Evolutionary conservation across 2,888 invertebrate species (phyloP).

Genomic region (Lypha dubia): DNA sequence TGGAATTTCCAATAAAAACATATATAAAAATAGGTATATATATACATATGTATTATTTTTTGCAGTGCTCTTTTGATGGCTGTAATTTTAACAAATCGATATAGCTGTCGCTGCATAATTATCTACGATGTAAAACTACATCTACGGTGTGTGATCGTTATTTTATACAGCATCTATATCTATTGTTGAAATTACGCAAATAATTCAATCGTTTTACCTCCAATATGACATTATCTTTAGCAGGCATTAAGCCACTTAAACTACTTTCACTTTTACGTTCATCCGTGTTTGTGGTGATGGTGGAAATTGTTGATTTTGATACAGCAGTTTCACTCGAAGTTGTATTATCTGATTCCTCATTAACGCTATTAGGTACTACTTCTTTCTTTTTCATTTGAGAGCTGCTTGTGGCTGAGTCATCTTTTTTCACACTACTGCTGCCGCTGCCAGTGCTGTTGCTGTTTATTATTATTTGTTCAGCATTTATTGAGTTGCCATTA

Average conservation of each 20-base stretch:
- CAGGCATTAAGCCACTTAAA: conserved; percentile 62
- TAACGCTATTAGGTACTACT: conserved; percentile 74
- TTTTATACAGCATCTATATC: too few species aligned
- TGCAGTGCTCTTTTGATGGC: neutral
- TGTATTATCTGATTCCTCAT: conserved; percentile 82
- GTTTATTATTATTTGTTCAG: conserved; percentile 52
- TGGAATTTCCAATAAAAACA: conserved; percentile 60
- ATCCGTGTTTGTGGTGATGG: conserved; percentile 63
- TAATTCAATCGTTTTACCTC: conserved; percentile 74
- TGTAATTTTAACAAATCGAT: too few species aligned
- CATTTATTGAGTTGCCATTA: conserved; percentile 40
- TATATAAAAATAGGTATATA: neutral
- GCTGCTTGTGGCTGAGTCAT: conserved; percentile 56
- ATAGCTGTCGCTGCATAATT: too few species aligned
- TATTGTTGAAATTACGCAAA: too few species aligned
- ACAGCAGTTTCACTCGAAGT: conserved; percentile 75
- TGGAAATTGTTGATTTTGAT: conserved; percentile 72
- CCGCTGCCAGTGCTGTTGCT: conserved; percentile 51
- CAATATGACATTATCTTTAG: conserved; percentile 76
- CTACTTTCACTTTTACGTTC: conserved; percentile 74
- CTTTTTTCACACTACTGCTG: conserved; percentile 63
- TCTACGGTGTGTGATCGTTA: too few species aligned
- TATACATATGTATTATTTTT: neutral
- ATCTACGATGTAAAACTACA: too few species aligned
- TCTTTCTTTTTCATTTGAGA: conserved; percentile 61